Percentiles rank a stretch among this genome's conserved stretches.
Conservation (phyloP, 2,797 vertebrate species). For the Darevskia mixta region DNA sequence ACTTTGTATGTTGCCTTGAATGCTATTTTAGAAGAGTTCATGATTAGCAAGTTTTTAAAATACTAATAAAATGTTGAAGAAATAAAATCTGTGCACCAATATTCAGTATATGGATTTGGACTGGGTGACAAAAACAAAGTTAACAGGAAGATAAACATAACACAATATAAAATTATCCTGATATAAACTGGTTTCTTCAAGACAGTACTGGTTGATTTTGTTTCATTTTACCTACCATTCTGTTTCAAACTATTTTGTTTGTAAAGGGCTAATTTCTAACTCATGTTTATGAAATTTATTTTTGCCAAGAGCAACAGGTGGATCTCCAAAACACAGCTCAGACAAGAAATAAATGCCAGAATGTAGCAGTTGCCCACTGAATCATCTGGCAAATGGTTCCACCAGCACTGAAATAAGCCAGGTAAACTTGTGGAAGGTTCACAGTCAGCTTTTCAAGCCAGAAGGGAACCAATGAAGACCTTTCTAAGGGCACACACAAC, state of each 20-base stretch:
- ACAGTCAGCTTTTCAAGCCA: background rate
- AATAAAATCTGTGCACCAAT: constrained; percentile 6
- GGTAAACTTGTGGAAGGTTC: constrained; percentile 49
- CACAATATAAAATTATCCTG: constrained; percentile 32
- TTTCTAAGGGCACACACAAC: background rate
- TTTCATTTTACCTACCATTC: constrained; percentile 30
- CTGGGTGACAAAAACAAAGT: constrained; percentile 46
- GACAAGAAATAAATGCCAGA: constrained; percentile 31
- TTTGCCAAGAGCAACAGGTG: background rate
- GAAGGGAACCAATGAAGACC: background rate
- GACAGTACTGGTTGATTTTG: constrained; percentile 30
- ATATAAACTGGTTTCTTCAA: constrained; percentile 19
- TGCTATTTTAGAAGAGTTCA: background rate
- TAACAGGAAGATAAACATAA: constrained; percentile 37
- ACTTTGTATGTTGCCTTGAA: background rate
- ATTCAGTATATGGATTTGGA: constrained; percentile 44
- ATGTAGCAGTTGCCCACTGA: background rate
- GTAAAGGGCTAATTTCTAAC: background rate
- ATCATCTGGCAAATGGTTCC: background rate
- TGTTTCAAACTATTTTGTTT: too few relatives aligned
- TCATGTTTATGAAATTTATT: background rate
- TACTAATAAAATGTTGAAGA: background rate
- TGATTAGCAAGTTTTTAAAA: background rate
- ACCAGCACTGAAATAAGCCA: constrained; percentile 44
- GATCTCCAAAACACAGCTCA: constrained; percentile 49